Percentiles rank a stretch among this genome's conserved stretches.
Evolutionary conservation across 2,113 vertebrate species (phyloP).

Genomic region (Rhinopomastus cyanomelas): DNA sequence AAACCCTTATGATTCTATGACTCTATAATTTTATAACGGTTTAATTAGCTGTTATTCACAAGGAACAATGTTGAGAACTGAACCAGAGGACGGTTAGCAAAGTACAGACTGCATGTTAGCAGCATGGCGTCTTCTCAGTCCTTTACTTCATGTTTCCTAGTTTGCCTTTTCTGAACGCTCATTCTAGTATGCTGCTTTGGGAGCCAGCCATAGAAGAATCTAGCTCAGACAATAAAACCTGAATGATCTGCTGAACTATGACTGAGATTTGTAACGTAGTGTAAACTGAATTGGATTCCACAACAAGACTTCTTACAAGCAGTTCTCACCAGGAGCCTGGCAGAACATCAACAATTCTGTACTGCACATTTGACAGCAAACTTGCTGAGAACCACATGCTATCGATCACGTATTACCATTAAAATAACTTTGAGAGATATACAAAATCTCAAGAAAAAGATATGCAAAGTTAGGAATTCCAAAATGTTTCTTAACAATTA

Average conservation of each 20-base stretch:
- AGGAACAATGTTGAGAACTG: neutral
- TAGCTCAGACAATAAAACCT: slow-evolving; percentile 25
- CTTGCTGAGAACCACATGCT: slow-evolving; percentile 20
- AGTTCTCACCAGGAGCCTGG: slow-evolving; percentile 44
- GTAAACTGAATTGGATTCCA: slow-evolving; percentile 49
- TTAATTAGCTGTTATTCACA: slow-evolving; percentile 43
- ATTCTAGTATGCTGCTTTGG: neutral
- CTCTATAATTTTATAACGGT: slow-evolving; percentile 3
- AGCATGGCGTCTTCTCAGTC: slow-evolving; percentile 39
- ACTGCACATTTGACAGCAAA: slow-evolving; percentile 24
- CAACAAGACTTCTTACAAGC: slow-evolving; percentile 38
- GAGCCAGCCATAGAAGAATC: slow-evolving; percentile 18
- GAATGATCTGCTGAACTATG: slow-evolving; percentile 19
- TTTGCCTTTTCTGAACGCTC: neutral
- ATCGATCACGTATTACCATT: neutral
- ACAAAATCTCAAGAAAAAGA: neutral
- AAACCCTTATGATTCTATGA: no score
- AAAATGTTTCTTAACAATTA: neutral
- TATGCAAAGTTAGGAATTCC: neutral
- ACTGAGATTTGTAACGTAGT: slow-evolving; percentile 43
- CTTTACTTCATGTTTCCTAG: slow-evolving; percentile 11
- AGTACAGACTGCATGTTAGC: neutral
- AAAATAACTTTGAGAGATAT: slow-evolving; percentile 7
- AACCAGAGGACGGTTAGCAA: neutral
- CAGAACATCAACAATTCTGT: slow-evolving; percentile 44